Percentiles rank a stretch among this genome's conserved stretches.
Conservation (phyloP, 2,113 vertebrate genomes). For the Eretmochelys imbricata region DNA sequence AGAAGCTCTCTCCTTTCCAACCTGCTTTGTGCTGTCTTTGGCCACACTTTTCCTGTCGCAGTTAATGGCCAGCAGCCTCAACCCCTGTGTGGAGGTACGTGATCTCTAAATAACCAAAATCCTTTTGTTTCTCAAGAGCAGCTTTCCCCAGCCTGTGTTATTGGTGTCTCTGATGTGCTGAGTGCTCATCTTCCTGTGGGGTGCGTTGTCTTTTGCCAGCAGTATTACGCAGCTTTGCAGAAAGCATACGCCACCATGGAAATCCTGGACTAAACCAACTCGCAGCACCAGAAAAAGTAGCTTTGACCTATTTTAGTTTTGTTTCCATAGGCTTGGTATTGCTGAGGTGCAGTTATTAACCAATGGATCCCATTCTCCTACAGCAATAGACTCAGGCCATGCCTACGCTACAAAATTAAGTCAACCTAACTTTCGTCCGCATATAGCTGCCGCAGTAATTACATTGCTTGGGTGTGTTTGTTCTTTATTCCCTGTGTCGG, state of each 20-base stretch:
- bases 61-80: slow-evolving; percentile 10
- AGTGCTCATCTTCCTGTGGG: background rate
- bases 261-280: background rate
- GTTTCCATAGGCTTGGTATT: background rate
- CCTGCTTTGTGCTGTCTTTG: slow-evolving; percentile 8
- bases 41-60: slow-evolving; percentile 19
- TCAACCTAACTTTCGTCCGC: too few relatives aligned
- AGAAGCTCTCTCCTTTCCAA: background rate
- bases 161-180: background rate
- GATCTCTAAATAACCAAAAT: background rate
- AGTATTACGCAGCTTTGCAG: background rate
- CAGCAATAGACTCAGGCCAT: background rate
- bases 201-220: background rate
- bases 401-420: background rate
- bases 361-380: background rate
- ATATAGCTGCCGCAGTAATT: background rate
- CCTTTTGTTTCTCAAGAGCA: background rate
- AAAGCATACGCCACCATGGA: background rate
- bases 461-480: background rate
- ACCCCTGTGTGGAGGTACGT: slow-evolving; percentile 76
- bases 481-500: background rate
- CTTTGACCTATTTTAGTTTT: background rate
- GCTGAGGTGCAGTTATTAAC: background rate
- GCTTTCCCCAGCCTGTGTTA: background rate
- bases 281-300: background rate